These are phyloP conservation scores for Dryoscopus gambensis DNA, from an alignment of 2,113 vertebrate species.

Conservation along the genomic window DNA sequence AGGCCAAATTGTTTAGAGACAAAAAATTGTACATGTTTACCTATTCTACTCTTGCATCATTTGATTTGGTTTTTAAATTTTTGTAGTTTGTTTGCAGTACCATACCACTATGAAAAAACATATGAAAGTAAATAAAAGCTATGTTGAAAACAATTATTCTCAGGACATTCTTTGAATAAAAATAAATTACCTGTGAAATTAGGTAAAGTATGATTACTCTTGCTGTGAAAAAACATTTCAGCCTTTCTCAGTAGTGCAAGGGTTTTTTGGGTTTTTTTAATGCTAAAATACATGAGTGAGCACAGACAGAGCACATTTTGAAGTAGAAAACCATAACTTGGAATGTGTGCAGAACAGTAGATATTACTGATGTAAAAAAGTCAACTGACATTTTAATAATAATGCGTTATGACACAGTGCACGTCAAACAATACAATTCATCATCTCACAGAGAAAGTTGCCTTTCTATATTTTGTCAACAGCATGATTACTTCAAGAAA, in stretches of 20 bases:
- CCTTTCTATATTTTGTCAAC: background rate
- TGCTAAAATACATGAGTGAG: background rate
- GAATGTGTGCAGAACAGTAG: background rate
- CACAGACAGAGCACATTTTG: background rate
- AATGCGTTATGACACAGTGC: background rate
- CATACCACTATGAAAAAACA: background rate
- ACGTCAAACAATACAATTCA: background rate
- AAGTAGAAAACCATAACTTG: background rate
- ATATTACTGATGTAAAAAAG: background rate
- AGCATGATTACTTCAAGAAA: background rate
- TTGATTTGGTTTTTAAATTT: background rate
- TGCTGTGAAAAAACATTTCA: background rate
- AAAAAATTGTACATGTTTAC: background rate
- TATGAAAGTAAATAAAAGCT: background rate
- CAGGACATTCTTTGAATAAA: background rate
- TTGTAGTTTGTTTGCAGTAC: background rate
- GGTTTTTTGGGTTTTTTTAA: background rate
- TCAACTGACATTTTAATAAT: background rate
- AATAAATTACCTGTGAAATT: background rate
- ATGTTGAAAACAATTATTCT: background rate
- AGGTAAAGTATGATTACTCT: background rate
- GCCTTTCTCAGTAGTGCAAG: background rate
- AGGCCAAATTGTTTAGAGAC: background rate
- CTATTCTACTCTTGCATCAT: background rate
- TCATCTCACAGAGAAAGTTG: background rate